Base-by-base conservation (phyloP, 2,797 vertebrate species). In the Threskiornis aethiopicus region DNA sequence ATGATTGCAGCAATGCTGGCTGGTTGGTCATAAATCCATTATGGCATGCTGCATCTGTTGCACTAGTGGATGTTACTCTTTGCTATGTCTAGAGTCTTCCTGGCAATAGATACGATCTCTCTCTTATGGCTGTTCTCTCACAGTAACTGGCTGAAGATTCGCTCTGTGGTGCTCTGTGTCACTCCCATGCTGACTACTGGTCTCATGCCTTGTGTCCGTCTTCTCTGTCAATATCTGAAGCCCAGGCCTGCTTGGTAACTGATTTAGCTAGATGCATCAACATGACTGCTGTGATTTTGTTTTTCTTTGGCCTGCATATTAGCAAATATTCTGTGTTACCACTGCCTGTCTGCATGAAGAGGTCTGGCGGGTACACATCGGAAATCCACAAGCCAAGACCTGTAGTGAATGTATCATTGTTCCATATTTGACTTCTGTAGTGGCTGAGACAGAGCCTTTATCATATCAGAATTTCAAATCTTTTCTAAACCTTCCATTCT, bases 31-130 rank as follows among this genome's bases (percentile, higher is more conserved):
- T 94, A 96, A 96, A 96, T 96, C 89, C 78, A 31, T 22, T 24
- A 22, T 83, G 96, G 90, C 71, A 95, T 84, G 80, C 81, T 90
- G 89, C 90, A 93, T 96, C 93, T 97, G 95, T 95, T 95, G 93
- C 86, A 87, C 51, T 17, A 62, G 70, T 82, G 70, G 66, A 61
- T 75, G 49, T 44, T 75, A 15, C 29, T 51, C 52, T 76, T 44
- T 51, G 69, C 80, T 76, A 21, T 46, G 46, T 72, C 87, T 58
- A n/a, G 37, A 85, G 61, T 28, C 51, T 51, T 88, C 57, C 42
- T 89, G 90, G 55, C 84, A 58, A 1, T 24, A 46, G 37, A 16
- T 57, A 6, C 0, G 2, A 18, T 57, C 14, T 55, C 21, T 46
- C 20, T 64, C 25, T 67, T 49, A 28, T 39, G 62, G 33, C 28